phyloP scores from a whole-genome alignment of 2,888 invertebrate genomes.

The Artemia sinica region DNA sequence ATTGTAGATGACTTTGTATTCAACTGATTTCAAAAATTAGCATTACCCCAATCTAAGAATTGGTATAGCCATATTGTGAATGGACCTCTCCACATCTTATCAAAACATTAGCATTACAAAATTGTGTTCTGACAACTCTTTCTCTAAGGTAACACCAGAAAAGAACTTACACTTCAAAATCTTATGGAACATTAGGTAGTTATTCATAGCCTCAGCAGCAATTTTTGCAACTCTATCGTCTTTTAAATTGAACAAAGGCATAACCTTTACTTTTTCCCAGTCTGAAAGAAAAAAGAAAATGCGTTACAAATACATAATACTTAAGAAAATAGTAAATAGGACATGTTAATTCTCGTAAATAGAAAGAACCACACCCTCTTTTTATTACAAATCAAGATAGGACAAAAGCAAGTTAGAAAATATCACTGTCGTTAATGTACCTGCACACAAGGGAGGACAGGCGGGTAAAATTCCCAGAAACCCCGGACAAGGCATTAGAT shows the following conservation, averaged over 20 bases:
- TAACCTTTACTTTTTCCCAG: slow-evolving; percentile 72
- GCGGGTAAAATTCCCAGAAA: no score
- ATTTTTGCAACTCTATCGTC: slow-evolving; percentile 71
- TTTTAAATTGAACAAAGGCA: slow-evolving; percentile 71
- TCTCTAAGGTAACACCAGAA: neutral
- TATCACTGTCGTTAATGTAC: no score
- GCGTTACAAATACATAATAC: slow-evolving; percentile 11
- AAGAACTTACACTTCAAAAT: slow-evolving; percentile 53
- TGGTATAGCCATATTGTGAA: no score
- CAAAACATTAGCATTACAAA: no score
- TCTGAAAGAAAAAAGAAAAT: slow-evolving; percentile 34
- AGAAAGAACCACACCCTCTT: neutral
- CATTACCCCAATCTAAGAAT: no score
- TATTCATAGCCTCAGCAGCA: slow-evolving; percentile 90
- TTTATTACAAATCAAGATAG: neutral
- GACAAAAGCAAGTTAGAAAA: neutral
- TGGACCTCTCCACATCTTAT: no score
- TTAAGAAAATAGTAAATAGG: neutral
- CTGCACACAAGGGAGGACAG: no score
- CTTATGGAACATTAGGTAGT: slow-evolving; percentile 86
- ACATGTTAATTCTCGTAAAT: neutral
- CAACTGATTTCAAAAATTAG: no score
- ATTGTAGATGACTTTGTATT: no score
- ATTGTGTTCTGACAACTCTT: no score
- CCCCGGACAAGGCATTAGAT: no score